Conservation (phyloP, 2,888 invertebrate genomes). For the Cenopis cana region DNA sequence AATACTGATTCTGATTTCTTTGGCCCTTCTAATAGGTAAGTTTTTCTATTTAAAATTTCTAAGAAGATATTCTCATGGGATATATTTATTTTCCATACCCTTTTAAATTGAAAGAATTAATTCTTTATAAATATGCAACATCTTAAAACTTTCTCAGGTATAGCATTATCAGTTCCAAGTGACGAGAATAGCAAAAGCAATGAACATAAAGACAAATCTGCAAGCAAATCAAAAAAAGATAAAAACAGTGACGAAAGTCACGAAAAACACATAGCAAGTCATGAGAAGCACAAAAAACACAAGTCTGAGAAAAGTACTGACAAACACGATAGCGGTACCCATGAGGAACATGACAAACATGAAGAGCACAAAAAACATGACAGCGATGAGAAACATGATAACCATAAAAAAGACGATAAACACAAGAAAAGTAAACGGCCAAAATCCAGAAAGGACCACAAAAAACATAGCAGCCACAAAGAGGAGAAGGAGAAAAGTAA, state of each 20-base stretch:
- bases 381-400: background rate
- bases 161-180: slow-evolving; percentile 2
- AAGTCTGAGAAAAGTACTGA: background rate
- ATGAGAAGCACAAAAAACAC: slow-evolving; percentile 21
- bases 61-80: too few species aligned
- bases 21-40: slow-evolving; percentile 60
- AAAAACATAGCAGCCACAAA: slow-evolving; percentile 2
- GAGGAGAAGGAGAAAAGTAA: background rate
- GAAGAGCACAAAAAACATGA: slow-evolving; percentile 9
- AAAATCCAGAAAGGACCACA: slow-evolving; percentile 6
- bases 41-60: slow-evolving; percentile 12
- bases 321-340: background rate
- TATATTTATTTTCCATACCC: too few species aligned
- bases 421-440: background rate
- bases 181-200: background rate
- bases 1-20: slow-evolving; percentile 50
- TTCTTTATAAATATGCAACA: background rate
- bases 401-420: slow-evolving; percentile 10
- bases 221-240: slow-evolving; percentile 3
- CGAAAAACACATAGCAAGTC: slow-evolving; percentile 7
- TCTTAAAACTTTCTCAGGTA: background rate
- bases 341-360: slow-evolving; percentile 6
- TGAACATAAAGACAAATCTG: background rate
- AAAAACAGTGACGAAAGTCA: slow-evolving; percentile 2
- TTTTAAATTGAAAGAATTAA: too few species aligned